phyloP scores from a whole-genome alignment of 2,888 invertebrate genomes.

The Drosophila paranaensis region DNA sequence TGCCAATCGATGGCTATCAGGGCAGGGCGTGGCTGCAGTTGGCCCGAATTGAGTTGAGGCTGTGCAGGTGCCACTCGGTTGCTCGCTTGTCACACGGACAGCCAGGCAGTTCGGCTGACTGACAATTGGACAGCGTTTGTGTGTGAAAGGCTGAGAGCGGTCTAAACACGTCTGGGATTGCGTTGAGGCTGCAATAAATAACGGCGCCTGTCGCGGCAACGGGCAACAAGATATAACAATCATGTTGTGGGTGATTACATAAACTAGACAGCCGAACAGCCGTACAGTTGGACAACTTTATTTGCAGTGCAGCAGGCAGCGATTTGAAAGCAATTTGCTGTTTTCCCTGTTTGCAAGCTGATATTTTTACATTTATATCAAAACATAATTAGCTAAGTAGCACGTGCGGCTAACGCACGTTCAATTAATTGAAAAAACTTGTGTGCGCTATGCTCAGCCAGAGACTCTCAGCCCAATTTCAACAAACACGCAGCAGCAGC shows the following conservation, averaged over 20 bases:
- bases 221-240: conserved; percentile 62
- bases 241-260: conserved; percentile 79
- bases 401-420: conserved; percentile 37
- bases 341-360: conserved; percentile 36
- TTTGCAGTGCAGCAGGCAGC: conserved; percentile 38
- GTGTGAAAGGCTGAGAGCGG: conserved; percentile 48
- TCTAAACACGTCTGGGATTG: conserved; percentile 31
- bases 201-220: conserved; percentile 42
- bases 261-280: conserved; percentile 56
- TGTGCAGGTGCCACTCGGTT: conserved; percentile 57
- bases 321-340: conserved; percentile 73
- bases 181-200: conserved; percentile 53
- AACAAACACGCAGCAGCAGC: conserved; percentile 17
- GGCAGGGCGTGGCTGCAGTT: conserved; percentile 25
- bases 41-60: conserved; percentile 23
- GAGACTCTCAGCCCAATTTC: conserved; percentile 30
- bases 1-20: conserved; percentile 68
- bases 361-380: conserved; percentile 14
- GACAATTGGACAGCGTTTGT: conserved; percentile 24
- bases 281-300: conserved; percentile 64
- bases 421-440: conserved; percentile 30
- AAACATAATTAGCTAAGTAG: conserved; percentile 43
- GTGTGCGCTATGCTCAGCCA: conserved; percentile 7
- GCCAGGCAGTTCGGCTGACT: conserved; percentile 15
- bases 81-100: conserved; percentile 41